Percentiles rank a stretch among this genome's conserved stretches.
Conservation (phyloP, 2,113 vertebrate species). For the Phycodurus eques region DNA sequence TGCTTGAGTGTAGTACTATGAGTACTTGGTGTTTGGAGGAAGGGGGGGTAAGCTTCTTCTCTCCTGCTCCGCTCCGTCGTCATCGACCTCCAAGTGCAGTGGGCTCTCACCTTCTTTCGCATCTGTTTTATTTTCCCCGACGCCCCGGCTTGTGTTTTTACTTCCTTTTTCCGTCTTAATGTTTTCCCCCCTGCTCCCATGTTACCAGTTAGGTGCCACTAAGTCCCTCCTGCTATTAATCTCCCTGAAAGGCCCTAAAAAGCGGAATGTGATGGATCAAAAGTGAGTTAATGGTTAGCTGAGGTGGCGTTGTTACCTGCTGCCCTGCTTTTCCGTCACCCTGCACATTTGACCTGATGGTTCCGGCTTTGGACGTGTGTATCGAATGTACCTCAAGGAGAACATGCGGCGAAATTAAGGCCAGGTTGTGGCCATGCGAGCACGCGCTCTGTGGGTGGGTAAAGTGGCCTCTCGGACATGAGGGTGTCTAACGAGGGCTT, state of each 20-base stretch:
- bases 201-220: background rate
- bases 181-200: background rate
- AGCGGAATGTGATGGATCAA: conserved; percentile 30
- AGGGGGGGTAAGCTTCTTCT: background rate
- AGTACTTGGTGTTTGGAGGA: no score
- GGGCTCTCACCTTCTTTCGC: background rate
- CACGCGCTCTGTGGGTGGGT: background rate
- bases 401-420: conserved; percentile 7
- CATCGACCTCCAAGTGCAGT: background rate
- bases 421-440: background rate
- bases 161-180: background rate
- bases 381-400: conserved; percentile 18
- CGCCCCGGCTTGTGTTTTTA: background rate
- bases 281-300: conserved; percentile 3
- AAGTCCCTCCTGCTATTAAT: conserved; percentile 13
- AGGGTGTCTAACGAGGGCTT: background rate
- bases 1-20: no score
- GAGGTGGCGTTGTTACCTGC: conserved; percentile 45
- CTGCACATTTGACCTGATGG: conserved; percentile 52
- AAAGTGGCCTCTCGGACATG: background rate
- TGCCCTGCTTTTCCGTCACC: conserved; percentile 12
- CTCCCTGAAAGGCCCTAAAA: conserved; percentile 28
- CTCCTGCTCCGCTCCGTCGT: conserved; percentile 3
- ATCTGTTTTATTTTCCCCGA: background rate
- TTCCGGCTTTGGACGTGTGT: conserved; percentile 28